Evolutionary conservation across 2,888 invertebrate genomes (phyloP), one percentile per base, ranked within the genome.

Genomic region (Julus scandinavius): DNA sequence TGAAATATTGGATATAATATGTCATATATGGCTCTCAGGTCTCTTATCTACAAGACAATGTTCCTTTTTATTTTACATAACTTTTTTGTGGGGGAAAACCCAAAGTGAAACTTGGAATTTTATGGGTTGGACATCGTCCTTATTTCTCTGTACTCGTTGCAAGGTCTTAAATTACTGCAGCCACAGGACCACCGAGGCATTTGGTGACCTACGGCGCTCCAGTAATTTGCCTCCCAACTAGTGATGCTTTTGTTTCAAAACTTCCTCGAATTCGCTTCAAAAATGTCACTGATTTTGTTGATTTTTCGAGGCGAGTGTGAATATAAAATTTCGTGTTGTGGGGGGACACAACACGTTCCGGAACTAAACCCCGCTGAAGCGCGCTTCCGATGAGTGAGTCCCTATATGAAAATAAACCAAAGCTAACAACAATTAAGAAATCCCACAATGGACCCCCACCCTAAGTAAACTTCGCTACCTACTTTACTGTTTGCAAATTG

Each of bases 311-410:
- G 58, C 58, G 15, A 63, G 58, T 63, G 17, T 17, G 17, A 6
- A 63, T n/a, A 63, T 63, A n/a, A n/a, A 63, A 29, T 9, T 29
- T 7, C 9, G 1, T 29, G 9, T 29, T 72, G 17, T 63, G n/a
- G 1, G n/a, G 29, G 29, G 29, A 7, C 20, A 72, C 4, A 72
- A 72, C 72, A 72, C 29, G 72, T 72, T 72, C 72, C 72, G 72
- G 72, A 72, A 72, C 29, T 72, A 72, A 72, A 72, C 29, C 72
- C 72, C 72, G 72, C 29, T 72, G 72, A 72, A 72, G 72, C 72
- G 72, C 72, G 9, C 72, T 72, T 72, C 72, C 72, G 72, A 72
- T 72, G 72, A 29, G 72, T 72, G 9, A 29, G 29, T 29, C 29
- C 72, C 6, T 72, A 29, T 5, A 9, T 9, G 29, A 29, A 9